Conservation (phyloP, 2,888 invertebrate species). For the Tigriopus californicus region DNA sequence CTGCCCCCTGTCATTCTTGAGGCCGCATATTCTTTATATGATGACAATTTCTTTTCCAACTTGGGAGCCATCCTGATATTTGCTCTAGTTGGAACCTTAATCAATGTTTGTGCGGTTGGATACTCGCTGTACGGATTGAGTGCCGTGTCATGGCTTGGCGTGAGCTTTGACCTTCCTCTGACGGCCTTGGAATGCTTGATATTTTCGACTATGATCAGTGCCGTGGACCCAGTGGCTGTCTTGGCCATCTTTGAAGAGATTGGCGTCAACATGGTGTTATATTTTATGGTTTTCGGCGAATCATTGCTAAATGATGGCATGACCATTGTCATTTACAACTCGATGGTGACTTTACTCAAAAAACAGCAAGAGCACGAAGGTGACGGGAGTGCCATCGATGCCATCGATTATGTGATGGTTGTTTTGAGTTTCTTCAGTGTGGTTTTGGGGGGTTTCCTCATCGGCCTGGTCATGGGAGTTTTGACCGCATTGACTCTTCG, state of each 20-base stretch:
- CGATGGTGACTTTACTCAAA: slow-evolving; percentile 28
- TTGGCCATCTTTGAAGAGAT: slow-evolving; percentile 33
- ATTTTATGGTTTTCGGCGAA: slow-evolving; percentile 37
- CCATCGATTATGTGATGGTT: slow-evolving; percentile 27
- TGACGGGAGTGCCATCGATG: too few species aligned
- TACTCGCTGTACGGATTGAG: background rate
- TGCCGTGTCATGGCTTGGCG: background rate
- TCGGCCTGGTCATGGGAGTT: slow-evolving; percentile 29
- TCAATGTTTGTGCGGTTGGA: slow-evolving; percentile 30
- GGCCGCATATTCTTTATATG: slow-evolving; percentile 36
- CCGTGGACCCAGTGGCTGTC: slow-evolving; percentile 34
- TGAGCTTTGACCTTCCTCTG: too few species aligned
- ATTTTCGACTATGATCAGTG: slow-evolving; percentile 24
- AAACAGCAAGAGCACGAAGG: slow-evolving; percentile 25
- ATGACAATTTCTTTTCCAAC: slow-evolving; percentile 36
- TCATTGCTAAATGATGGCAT: slow-evolving; percentile 37
- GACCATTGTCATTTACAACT: slow-evolving; percentile 32
- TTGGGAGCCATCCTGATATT: slow-evolving; percentile 32
- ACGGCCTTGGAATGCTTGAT: slow-evolving; percentile 4
- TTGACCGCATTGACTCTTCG: slow-evolving; percentile 30
- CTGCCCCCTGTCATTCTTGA: slow-evolving; percentile 37
- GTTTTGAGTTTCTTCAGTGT: slow-evolving; percentile 31
- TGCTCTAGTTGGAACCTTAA: slow-evolving; percentile 31
- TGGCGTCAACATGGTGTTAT: slow-evolving; percentile 25
- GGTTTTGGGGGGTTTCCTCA: slow-evolving; percentile 28